Evolutionary conservation across 2,888 invertebrate species (phyloP), one percentile per base, ranked within the genome.

Genomic region (Eupsilia transversa): DNA sequence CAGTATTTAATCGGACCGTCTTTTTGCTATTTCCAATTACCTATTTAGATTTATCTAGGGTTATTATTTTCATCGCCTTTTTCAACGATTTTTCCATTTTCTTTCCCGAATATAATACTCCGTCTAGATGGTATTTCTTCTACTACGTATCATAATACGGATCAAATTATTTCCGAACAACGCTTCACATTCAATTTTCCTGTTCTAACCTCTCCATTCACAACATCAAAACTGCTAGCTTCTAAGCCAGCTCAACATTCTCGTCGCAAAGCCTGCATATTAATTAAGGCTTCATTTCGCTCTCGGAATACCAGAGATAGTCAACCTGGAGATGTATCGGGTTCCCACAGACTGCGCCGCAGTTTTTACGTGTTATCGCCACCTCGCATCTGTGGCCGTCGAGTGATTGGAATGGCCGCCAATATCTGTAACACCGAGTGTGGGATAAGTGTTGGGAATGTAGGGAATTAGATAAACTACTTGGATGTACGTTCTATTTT

Each of bases 401-500:
- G 86, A 86, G 79, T 88, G 88, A 88, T 88, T 85, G 86, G 80
- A 83, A 81, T 85, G 83, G 75, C 86, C 77, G 87, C 80, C 70
- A 87, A 88, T 87, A 88, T 87, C 81, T 88, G 84, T 75, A 83
- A 85, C 81, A 68, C 75, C 23, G 61, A n/a, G 56, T 59, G 46
- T 71, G 80, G 82, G 23, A 49, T 73, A 82, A 85, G 76, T 72
- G 52, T 68, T 70, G 38, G 52, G 80, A 77, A 70, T 83, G 33
- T 57, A 3, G 30, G 27, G 59, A 63, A 66, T 65, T 70, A 46
- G 35, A 63, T 72, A 38, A 20, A 66, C 27, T 57, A 67, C 30
- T 35, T n/a, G 52, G 7, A 43, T 71, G 35, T 41, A 12, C 27
- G 17, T 74, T 43, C 10, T 52, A 49, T 52, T 70, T 69, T 49